Conservation (phyloP, 2,113 vertebrate species). For the Meriones unguiculatus region DNA sequence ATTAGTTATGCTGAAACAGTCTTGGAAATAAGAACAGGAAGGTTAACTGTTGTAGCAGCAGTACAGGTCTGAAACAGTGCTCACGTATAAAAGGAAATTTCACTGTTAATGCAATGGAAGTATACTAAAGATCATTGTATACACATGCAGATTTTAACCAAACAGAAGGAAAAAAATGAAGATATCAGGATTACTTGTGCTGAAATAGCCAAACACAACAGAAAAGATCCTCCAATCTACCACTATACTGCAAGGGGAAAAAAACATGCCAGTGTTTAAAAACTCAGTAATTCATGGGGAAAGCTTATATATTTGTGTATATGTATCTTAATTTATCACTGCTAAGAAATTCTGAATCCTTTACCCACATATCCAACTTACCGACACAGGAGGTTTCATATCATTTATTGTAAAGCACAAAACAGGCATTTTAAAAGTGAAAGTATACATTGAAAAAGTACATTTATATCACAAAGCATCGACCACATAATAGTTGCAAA, state of each 20-base stretch:
- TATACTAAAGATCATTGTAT: conserved; percentile 88
- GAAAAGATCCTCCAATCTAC: conserved; percentile 87
- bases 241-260: conserved; percentile 89
- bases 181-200: conserved; percentile 87
- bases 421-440: conserved; percentile 99
- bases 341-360: conserved; percentile 86
- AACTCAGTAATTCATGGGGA: conserved; percentile 84
- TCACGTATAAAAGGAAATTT: conserved; percentile 90
- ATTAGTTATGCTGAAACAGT: conserved; percentile 87
- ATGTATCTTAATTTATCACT: conserved; percentile 88
- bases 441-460: conserved; percentile 99
- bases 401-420: conserved; percentile 99
- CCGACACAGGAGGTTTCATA: conserved; percentile 99
- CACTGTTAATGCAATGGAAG: conserved; percentile 91
- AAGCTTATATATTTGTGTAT: conserved; percentile 85
- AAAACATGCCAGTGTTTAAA: conserved; percentile 88
- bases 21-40: conserved; percentile 86
- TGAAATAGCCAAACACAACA: conserved; percentile 88
- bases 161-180: conserved; percentile 87
- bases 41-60: conserved; percentile 89
- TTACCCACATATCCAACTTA: conserved; percentile 96
- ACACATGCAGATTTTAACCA: conserved; percentile 89
- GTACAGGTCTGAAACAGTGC: conserved; percentile 90
- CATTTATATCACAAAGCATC: conserved; percentile 99
- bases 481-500: conserved; percentile 98